Base-by-base conservation (phyloP, 2,888 invertebrate genomes). In the Drosophila quinaria region DNA sequence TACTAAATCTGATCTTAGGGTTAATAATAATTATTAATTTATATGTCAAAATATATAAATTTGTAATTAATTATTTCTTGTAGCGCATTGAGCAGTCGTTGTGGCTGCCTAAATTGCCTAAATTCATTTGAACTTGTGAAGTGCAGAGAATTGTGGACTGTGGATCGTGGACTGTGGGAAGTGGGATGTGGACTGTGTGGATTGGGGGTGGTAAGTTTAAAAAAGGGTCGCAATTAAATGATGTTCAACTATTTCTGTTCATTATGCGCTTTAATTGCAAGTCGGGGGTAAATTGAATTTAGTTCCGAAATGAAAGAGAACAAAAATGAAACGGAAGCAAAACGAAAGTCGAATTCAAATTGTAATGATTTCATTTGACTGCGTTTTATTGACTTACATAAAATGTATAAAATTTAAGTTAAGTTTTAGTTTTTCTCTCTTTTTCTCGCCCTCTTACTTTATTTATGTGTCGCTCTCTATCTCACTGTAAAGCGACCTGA, bases 221-320 rank as follows among this genome's bases (percentile, higher is more conserved):
- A 25, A 25, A 25, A 29, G 29, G 35, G 17, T 56, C 35, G 35
- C 47, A 76, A 75, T 71, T 75, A 75, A 75, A 75, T 71, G 76
- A 75, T 60, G 72, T 15, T 47, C 39, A 46, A 15, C 25, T 29
- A 29, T 59, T 67, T 67, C 13, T 6, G 33, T 63, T 49, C 47
- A 55, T 80, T 61, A 46, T 64, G 63, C 35, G 50, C 73, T 41
- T 61, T 89, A 82, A 82, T 82, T 82, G 60, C 61, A 51, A 33
- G 31, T 6, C 31, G 33, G 62, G 47, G 29, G 37, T 52, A 60
- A 66, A 17, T 41, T 10, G 49, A 35, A 31, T 37, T n/a, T 41
- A 5, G 50, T 50, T 35, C 22, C 50, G 33, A 44, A 42, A 37
- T 15, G 31, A 41, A 42, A 37, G 1, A 1, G 1, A 25, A 29